Percentiles rank a stretch among this genome's conserved stretches.
Evolutionary conservation across 2,797 vertebrate genomes (phyloP).

Genomic region (Alcedo atthis): DNA sequence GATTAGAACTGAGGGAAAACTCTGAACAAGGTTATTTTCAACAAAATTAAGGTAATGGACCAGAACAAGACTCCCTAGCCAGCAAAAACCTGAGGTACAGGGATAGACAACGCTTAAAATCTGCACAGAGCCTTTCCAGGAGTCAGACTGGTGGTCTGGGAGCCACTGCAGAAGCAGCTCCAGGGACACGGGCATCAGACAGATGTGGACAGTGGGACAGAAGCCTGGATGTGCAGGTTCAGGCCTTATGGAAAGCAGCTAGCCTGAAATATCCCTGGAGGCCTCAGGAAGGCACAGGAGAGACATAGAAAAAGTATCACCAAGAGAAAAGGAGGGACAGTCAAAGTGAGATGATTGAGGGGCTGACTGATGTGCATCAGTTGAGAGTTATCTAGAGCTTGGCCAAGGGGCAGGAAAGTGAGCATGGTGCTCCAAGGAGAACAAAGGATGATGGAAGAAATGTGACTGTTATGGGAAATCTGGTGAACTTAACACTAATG

Average conservation of each 20-base stretch:
- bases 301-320: background rate
- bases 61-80: background rate
- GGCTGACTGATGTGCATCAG: background rate
- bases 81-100: background rate
- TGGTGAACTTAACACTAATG: conserved; percentile 13
- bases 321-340: background rate
- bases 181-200: background rate
- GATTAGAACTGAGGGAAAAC: background rate
- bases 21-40: background rate
- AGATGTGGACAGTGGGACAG: background rate
- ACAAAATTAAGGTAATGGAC: background rate
- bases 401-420: background rate
- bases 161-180: background rate
- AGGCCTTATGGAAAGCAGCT: background rate
- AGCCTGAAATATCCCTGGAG: background rate
- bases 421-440: background rate
- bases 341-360: background rate
- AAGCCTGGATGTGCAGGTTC: background rate
- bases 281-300: background rate
- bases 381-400: background rate
- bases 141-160: background rate
- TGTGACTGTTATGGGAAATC: background rate
- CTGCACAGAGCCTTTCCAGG: background rate
- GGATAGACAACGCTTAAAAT: background rate
- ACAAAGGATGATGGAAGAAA: background rate